Percentiles rank a stretch among this genome's conserved stretches.
phyloP scores from a whole-genome alignment of 2,113 vertebrate genomes.

The Cavia porcellus region DNA sequence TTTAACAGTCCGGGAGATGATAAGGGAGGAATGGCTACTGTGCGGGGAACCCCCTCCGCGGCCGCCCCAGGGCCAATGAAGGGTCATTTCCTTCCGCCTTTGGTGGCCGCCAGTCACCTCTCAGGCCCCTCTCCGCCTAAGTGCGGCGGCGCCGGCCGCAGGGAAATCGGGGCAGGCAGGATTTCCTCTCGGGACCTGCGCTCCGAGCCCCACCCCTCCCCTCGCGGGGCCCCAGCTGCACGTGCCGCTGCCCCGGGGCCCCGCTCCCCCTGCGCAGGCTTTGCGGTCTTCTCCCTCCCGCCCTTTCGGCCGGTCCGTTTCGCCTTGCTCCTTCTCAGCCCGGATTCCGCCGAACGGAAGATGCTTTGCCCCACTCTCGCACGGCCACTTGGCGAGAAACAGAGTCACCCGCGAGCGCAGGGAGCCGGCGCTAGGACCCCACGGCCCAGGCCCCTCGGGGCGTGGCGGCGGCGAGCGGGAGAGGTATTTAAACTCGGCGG shows the following conservation, averaged over 20 bases:
- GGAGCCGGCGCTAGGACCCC: slow-evolving; percentile 55
- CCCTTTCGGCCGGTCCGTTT: background rate
- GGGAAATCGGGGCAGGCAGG: slow-evolving; percentile 63
- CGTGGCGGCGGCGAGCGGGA: slow-evolving; percentile 70
- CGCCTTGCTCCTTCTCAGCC: background rate
- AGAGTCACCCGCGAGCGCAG: background rate
- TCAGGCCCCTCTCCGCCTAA: background rate
- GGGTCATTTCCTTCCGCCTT: slow-evolving; percentile 79
- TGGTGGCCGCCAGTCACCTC: slow-evolving; percentile 47
- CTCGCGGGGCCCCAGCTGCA: slow-evolving; percentile 29
- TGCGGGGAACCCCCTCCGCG: slow-evolving; percentile 60
- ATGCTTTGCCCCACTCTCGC: background rate
- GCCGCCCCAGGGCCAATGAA: slow-evolving; percentile 61
- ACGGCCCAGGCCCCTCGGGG: slow-evolving; percentile 44
- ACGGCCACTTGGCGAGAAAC: background rate
- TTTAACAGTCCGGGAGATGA: background rate
- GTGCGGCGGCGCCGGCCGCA: slow-evolving; percentile 53
- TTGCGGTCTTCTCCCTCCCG: background rate
- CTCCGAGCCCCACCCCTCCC: background rate
- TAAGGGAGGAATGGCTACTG: background rate
- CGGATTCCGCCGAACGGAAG: background rate
- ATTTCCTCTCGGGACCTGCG: slow-evolving; percentile 76
- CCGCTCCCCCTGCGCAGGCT: background rate
- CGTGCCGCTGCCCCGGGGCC: slow-evolving; percentile 28
- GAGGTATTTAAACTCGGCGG: slow-evolving; percentile 81